Evolutionary conservation across 1,140 invertebrate genomes (phyloP).

Genomic region (Archegozetes longisetosus): DNA sequence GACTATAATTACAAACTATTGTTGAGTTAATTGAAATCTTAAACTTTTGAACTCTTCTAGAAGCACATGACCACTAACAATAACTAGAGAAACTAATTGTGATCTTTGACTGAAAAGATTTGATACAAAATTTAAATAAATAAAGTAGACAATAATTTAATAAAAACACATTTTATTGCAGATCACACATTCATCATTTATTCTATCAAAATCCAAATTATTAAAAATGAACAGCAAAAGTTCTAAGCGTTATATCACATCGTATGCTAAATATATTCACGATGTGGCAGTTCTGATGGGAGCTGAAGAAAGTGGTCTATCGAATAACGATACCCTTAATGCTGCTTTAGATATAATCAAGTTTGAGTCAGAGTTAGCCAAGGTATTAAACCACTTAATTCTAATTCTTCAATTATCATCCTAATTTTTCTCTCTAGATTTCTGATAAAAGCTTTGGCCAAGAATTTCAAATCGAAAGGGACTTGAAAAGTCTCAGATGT

Average conservation of each 20-base stretch:
- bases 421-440: no score
- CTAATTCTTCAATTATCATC: neutral
- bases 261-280: neutral
- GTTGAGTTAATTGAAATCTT: no score
- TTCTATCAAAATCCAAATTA: neutral
- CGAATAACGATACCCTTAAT: constrained; percentile 5
- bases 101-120: no score
- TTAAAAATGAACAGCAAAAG: neutral
- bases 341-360: constrained; percentile 5
- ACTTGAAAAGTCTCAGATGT: neutral
- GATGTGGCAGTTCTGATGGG: neutral
- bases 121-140: no score
- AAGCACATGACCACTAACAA: no score
- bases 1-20: no score
- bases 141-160: no score
- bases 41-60: no score
- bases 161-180: neutral
- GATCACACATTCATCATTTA: neutral
- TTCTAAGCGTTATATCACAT: neutral
- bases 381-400: neutral
- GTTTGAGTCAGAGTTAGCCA: constrained; percentile 9
- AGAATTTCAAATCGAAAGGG: constrained; percentile 3
- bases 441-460: constrained; percentile 3
- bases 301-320: neutral
- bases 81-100: no score